These are phyloP conservation scores for Nemurella pictetii DNA, from an alignment of 2,888 invertebrate genomes.

Conservation along the genomic window DNA sequence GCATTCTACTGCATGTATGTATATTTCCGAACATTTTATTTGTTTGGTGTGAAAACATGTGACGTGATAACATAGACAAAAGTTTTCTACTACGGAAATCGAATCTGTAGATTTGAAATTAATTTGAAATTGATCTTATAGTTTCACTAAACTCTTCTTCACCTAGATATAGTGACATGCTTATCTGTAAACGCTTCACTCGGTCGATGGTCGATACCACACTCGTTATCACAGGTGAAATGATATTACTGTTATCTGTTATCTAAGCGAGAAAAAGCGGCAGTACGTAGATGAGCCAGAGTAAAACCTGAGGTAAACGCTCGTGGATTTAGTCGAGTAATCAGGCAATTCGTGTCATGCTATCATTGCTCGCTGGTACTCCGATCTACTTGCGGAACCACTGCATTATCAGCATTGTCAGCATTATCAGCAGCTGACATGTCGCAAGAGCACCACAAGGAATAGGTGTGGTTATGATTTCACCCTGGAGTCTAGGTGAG, in stretches of 20 bases:
- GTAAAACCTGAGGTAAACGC: neutral
- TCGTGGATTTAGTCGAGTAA: neutral
- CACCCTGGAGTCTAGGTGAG: neutral
- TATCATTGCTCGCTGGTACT: neutral
- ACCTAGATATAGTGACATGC: neutral
- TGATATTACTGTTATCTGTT: neutral
- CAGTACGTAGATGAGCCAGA: neutral
- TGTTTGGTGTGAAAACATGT: too few relatives aligned
- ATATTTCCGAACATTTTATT: too few relatives aligned
- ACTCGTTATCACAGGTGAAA: neutral
- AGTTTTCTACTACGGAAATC: too few relatives aligned
- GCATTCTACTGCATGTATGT: too few relatives aligned
- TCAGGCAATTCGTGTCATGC: neutral
- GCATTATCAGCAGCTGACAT: too few relatives aligned
- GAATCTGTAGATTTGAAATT: too few relatives aligned
- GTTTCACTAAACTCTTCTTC: too few relatives aligned
- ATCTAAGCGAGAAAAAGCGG: neutral
- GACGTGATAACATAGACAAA: too few relatives aligned
- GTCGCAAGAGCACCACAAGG: neutral
- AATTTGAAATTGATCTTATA: too few relatives aligned
- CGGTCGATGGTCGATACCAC: neutral
- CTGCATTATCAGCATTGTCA: too few relatives aligned
- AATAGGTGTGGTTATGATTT: neutral
- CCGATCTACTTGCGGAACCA: neutral
- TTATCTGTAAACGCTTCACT: neutral